These are phyloP conservation scores for Hetaerina titia DNA, from an alignment of 2,888 invertebrate species.

Conservation along the genomic window DNA sequence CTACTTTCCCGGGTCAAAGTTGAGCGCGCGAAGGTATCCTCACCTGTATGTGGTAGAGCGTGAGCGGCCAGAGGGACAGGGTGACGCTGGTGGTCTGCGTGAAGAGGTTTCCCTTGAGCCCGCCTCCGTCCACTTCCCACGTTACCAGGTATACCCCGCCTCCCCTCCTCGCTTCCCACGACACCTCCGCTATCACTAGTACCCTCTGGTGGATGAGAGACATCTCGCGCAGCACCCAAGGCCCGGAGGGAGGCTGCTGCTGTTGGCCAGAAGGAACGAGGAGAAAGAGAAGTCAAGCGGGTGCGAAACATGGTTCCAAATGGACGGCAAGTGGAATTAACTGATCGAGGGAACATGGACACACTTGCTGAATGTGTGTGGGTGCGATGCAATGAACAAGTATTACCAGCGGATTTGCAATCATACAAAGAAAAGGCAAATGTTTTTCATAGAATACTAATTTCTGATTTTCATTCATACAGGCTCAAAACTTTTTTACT, in stretches of 20 bases:
- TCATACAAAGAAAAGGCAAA: no score
- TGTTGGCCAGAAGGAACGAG: constrained; percentile 27
- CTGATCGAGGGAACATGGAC: no score
- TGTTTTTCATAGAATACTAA: no score
- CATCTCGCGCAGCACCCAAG: constrained; percentile 84
- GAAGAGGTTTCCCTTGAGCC: constrained; percentile 89
- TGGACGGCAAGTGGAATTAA: no score
- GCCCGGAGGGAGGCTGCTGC: constrained; percentile 73
- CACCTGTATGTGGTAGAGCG: constrained; percentile 89
- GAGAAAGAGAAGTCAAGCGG: not conserved
- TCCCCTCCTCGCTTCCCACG: constrained; percentile 81
- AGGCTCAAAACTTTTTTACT: no score
- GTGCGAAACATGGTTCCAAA: not conserved
- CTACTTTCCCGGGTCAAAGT: not conserved
- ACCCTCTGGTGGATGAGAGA: constrained; percentile 87
- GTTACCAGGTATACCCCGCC: constrained; percentile 87
- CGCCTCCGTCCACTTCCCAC: constrained; percentile 91
- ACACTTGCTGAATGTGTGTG: no score
- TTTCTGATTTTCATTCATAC: no score
- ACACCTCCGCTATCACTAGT: constrained; percentile 83
- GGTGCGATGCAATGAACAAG: no score
- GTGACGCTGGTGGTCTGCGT: constrained; percentile 90
- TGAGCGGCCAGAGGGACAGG: constrained; percentile 89
- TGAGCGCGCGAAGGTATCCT: constrained; percentile 68
- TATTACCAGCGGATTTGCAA: no score